Conservation (phyloP, 2,888 invertebrate species). For the Trichopoda pennipes region DNA sequence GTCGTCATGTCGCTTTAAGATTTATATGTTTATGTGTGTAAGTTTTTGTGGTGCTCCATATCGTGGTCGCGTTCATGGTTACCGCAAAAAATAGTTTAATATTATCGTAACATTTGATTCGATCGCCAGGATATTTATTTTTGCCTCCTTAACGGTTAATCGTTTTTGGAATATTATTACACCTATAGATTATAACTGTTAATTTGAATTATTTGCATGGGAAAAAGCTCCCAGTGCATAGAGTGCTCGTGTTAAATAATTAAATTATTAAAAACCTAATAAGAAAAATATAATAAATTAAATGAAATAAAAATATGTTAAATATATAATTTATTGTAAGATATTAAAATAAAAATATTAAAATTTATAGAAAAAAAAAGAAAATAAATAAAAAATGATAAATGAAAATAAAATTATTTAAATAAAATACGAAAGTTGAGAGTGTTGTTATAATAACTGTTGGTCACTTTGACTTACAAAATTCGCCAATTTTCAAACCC, state of each 20-base stretch:
- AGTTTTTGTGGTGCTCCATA: slow-evolving; percentile 74
- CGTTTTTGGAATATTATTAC: slow-evolving; percentile 23
- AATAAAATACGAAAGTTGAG: neutral
- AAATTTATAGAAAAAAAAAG: neutral
- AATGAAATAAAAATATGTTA: neutral
- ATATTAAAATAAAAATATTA: neutral
- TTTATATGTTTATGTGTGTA: slow-evolving; percentile 41
- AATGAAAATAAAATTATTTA: neutral
- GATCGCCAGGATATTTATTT: slow-evolving; percentile 75
- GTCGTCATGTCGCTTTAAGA: slow-evolving; percentile 68
- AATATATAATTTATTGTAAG: neutral
- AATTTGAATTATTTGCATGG: neutral
- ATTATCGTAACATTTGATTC: slow-evolving; percentile 80
- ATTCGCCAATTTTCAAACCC: too few species aligned
- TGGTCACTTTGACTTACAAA: too few species aligned
- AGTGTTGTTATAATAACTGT: neutral
- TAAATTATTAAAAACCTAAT: neutral
- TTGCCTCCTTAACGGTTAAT: slow-evolving; percentile 36
- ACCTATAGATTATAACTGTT: neutral
- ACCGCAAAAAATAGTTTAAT: slow-evolving; percentile 81
- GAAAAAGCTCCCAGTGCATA: neutral
- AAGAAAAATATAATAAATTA: neutral
- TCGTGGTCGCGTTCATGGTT: slow-evolving; percentile 81
- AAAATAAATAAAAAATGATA: neutral
- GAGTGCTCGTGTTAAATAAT: neutral